Percentiles rank a stretch among this genome's conserved stretches.
phyloP scores from a whole-genome alignment of 64 coral and sea anemone species.

The Montipora foliosa region DNA sequence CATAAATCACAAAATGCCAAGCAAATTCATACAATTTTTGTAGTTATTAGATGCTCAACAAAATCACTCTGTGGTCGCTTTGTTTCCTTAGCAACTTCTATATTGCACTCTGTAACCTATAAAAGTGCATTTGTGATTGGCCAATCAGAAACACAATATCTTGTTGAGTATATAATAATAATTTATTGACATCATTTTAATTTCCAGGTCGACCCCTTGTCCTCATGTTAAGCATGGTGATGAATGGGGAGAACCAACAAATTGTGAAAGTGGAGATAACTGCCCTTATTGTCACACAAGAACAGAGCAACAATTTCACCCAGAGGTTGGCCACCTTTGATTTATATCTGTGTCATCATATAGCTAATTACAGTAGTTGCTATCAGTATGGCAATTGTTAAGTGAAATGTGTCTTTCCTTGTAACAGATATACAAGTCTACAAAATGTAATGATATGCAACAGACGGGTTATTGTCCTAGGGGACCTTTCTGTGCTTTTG shows the following conservation, averaged over 20 bases:
- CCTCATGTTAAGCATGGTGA: conserved; percentile 99
- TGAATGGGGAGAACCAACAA: conserved; percentile 99
- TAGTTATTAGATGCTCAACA: too few species aligned
- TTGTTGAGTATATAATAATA: too few species aligned
- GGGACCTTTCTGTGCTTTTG: conserved; percentile 99
- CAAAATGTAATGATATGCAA: conserved; percentile 99
- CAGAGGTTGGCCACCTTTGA: conserved; percentile 72
- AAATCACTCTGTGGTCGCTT: too few species aligned
- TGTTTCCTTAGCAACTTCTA: too few species aligned
- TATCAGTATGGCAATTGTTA: too few species aligned
- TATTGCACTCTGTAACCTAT: too few species aligned
- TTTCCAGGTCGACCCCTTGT: conserved; percentile 94
- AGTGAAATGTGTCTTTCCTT: neutral
- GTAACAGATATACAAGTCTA: conserved; percentile 97
- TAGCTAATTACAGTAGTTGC: too few species aligned
- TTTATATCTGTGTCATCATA: too few species aligned
- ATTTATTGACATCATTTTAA: neutral
- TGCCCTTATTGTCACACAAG: conserved; percentile 99
- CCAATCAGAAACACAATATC: too few species aligned
- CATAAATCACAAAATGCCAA: too few species aligned
- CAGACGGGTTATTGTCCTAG: conserved; percentile 97
- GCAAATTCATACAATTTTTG: too few species aligned
- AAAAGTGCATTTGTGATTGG: too few species aligned
- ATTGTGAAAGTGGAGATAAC: conserved; percentile 98
- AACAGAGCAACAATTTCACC: conserved; percentile 99